These are phyloP conservation scores for Coracopsis vasa DNA, from an alignment of 2,113 vertebrate species.

Conservation along the genomic window DNA sequence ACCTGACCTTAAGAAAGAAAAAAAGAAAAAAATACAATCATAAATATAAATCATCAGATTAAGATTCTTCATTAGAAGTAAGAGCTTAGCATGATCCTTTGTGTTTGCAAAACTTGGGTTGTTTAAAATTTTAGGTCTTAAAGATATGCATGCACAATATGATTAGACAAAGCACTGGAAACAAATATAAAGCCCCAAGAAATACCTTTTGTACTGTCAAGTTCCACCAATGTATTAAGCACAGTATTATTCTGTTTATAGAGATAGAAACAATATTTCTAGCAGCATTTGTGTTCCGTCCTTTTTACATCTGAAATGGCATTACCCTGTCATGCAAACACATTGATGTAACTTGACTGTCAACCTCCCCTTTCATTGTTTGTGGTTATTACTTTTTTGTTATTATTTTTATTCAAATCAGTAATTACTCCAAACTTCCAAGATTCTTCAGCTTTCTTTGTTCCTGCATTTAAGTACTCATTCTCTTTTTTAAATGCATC, in stretches of 20 bases:
- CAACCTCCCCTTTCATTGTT: constrained; percentile 2
- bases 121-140: constrained; percentile 16
- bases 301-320: background rate
- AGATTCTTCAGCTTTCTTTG: background rate
- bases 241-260: background rate
- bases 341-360: background rate
- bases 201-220: background rate
- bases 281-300: background rate
- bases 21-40: background rate
- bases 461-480: background rate
- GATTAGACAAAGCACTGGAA: background rate
- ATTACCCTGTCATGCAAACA: background rate
- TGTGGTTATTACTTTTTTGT: background rate
- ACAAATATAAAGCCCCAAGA: background rate
- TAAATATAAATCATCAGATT: background rate
- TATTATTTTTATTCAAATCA: constrained; percentile 10
- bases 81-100: background rate
- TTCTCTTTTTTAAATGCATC: background rate
- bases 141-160: background rate
- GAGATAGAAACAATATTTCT: constrained; percentile 6
- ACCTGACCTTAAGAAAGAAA: background rate
- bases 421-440: constrained; percentile 3
- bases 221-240: background rate
- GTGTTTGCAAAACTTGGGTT: background rate
- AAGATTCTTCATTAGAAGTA: background rate